Evolutionary conservation across 2,113 vertebrate genomes (phyloP), one percentile per base, ranked within the genome.

Genomic region (Chamaetylas fuelleborni): DNA sequence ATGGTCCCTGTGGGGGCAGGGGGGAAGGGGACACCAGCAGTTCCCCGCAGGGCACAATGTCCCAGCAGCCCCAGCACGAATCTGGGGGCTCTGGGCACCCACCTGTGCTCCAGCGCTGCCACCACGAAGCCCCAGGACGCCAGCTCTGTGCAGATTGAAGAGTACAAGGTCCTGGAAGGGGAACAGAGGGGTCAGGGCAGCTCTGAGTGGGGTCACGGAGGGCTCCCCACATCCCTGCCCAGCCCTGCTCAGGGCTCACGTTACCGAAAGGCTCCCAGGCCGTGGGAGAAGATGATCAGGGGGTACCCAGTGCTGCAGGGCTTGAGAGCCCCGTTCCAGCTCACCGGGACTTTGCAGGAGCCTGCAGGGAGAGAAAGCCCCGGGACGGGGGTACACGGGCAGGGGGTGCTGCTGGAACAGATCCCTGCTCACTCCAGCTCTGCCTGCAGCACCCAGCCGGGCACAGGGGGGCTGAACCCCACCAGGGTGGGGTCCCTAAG

Each of bases 231-330:
- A 9, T 3, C 51, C 70, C 60, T 5, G 2, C 28, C 43, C 20
- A 6, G 65, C 48, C 71, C 77, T 1, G 3, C 64, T 36, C 1
- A 0, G 54, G 76, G 34, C 17, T 58, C 36, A 3, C 33, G 17
- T 92, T 96, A 98, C 98, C 98, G 97, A 95, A 98, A 98, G 79
- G 78, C 85, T 94, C 98, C 98, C 64, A 98, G 80, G 36, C 98
- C 98, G 1, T 98, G 98, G 45, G 98, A 98, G 91, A 98, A 98
- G 95, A 98, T 96, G 96, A 98, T 94, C 95, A 98, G 87, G 1
- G 98, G 98, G 53, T 98, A 98, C 43, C 96, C 92, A 2, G 72
- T 53, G n/a, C 87, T 69, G 81, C 81, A 43, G 60, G 95, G 64
- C 82, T 96, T 96, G 88, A 98, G 95, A 40, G 96, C 86, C 11